Percentiles rank a stretch among this genome's conserved stretches.
Evolutionary conservation across 2,113 vertebrate genomes (phyloP).

Genomic region (Ornithorhynchus anatinus): DNA sequence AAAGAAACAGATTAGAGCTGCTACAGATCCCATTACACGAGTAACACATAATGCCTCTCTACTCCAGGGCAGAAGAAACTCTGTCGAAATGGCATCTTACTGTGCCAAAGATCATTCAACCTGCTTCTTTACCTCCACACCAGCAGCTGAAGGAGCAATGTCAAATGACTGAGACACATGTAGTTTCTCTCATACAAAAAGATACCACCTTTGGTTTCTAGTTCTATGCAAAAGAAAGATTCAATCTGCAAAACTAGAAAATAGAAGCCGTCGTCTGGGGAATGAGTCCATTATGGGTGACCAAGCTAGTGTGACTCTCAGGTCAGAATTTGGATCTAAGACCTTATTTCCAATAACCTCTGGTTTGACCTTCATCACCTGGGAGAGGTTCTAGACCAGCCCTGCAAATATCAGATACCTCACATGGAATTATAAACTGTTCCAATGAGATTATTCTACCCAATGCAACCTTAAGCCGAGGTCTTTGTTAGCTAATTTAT

Average conservation of each 20-base stretch:
- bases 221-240: background rate
- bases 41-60: background rate
- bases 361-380: background rate
- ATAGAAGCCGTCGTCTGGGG: background rate
- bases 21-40: background rate
- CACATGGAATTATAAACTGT: slow-evolving; percentile 16
- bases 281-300: too few relatives aligned
- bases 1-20: background rate
- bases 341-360: background rate
- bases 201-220: background rate
- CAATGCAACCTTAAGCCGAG: slow-evolving; percentile 38
- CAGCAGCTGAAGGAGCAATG: background rate
- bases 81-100: background rate
- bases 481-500: slow-evolving; percentile 18
- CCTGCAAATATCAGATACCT: too few relatives aligned
- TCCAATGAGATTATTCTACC: slow-evolving; percentile 46
- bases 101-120: background rate
- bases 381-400: background rate
- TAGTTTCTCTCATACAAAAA: background rate
- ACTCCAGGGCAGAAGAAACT: too few relatives aligned
- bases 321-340: background rate
- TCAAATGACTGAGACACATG: background rate
- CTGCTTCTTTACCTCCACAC: too few relatives aligned
- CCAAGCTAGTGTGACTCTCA: too few relatives aligned
- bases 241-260: too few relatives aligned